These are phyloP conservation scores for Chymomyza amoena DNA, from an alignment of 2,888 invertebrate species.

Conservation along the genomic window DNA sequence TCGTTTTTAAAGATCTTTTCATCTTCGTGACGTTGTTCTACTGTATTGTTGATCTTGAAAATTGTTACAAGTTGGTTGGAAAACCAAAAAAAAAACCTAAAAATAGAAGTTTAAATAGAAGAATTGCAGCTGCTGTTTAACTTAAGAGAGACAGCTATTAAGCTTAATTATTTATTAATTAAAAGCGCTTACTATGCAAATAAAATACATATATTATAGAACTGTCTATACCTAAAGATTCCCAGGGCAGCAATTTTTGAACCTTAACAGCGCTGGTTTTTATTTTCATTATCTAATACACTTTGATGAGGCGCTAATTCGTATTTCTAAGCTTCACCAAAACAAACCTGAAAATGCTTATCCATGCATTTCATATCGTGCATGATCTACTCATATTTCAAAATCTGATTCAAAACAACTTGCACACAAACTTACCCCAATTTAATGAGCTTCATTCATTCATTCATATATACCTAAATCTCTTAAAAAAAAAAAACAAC, in stretches of 20 bases:
- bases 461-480: conserved; percentile 45
- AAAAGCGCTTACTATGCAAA: background rate
- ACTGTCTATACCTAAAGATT: background rate
- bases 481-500: conserved; percentile 23
- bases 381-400: conserved; percentile 57
- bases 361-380: conserved; percentile 37
- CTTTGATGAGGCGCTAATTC: background rate
- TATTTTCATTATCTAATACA: background rate
- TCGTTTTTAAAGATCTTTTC: conserved; percentile 67
- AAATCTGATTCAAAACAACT: conserved; percentile 43
- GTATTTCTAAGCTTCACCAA: background rate
- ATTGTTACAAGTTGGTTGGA: conserved; percentile 10
- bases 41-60: conserved; percentile 70
- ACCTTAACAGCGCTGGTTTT: background rate
- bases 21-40: conserved; percentile 69
- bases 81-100: background rate
- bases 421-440: conserved; percentile 56
- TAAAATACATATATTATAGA: background rate
- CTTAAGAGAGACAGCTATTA: background rate
- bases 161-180: background rate
- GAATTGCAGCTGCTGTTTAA: background rate
- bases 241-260: background rate
- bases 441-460: conserved; percentile 71
- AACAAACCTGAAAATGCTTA: background rate
- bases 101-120: background rate